Evolutionary conservation across 2,888 invertebrate genomes (phyloP).

Genomic region (Rhamphomyia laevipes): DNA sequence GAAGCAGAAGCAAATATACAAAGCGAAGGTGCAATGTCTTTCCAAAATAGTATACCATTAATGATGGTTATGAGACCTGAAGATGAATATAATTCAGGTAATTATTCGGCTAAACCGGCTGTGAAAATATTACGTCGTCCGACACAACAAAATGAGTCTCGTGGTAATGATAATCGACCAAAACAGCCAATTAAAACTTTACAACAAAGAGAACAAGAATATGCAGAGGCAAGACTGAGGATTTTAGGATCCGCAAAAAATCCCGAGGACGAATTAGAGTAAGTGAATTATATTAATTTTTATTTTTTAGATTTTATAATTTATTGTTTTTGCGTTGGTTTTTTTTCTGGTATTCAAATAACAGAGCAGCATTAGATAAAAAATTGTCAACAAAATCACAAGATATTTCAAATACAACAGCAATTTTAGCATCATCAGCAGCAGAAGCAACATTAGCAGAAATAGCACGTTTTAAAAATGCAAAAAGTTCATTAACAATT

Average conservation of each 20-base stretch:
- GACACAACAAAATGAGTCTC: constrained; percentile 42
- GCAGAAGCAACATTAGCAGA: background rate
- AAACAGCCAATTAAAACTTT: constrained; percentile 69
- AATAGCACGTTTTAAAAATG: background rate
- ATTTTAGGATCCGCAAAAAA: constrained; percentile 79
- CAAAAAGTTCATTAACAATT: background rate
- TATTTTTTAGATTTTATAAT: constrained; percentile 37
- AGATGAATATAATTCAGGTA: constrained; percentile 59
- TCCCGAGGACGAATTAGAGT: constrained; percentile 60
- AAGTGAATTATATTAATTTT: too few species aligned
- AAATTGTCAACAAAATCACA: background rate
- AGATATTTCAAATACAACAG: background rate
- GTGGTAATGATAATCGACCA: constrained; percentile 52
- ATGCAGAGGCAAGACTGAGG: constrained; percentile 80
- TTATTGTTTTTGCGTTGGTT: too few species aligned
- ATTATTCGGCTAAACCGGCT: constrained; percentile 60
- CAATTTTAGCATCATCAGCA: background rate
- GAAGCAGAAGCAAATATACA: constrained; percentile 4
- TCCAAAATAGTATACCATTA: constrained; percentile 39
- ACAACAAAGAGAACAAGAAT: constrained; percentile 86
- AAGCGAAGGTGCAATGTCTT: constrained; percentile 22
- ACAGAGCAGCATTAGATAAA: constrained; percentile 1
- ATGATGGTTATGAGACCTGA: constrained; percentile 63
- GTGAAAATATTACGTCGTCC: constrained; percentile 75
- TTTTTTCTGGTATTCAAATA: too few species aligned